Evolutionary conservation across 2,888 invertebrate species (phyloP), one percentile per base, ranked within the genome.

Genomic region (Venusia cambrica): DNA sequence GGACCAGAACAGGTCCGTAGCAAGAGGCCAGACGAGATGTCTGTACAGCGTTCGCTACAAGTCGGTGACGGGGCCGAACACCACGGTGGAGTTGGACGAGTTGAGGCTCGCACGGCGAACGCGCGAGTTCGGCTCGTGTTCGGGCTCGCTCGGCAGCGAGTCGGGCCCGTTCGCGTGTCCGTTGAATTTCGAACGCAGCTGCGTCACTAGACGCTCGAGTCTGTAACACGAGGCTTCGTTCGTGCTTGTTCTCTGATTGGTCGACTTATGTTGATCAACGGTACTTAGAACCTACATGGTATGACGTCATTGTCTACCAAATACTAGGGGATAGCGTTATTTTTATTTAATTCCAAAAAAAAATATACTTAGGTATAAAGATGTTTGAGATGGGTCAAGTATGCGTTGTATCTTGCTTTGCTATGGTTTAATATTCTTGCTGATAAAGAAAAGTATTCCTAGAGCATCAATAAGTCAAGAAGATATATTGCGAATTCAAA

Each of bases 61-160:
- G 63, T 90, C 90, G 1, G 90, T 91, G 7, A 91, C 90, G 6
- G 90, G 90, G 7, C 91, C 91, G 47, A 90, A 89, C 25, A 90
- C 80, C 14, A 89, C 88, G 15, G 80, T 77, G 6, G 81, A 69
- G 34, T 73, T 75, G 30, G 75, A 66, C 7, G 78, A 75, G 57
- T 79, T 77, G 54, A 65, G 54, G 62, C 80, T 77, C 20, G 78
- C 67, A 8, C 76, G 64, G 7, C 75, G 72, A 28, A 69, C 57
- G 41, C 81, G 74, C 27, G 46, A 45, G 54, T 40, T 67, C 53
- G 63, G 25, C 12, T 84, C 85, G 62, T 73, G 76, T 48, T 85
- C 85, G 67, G 73, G 54, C 41, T 84, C 84, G 67, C 79, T 80
- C 62, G 75, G 73, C 59, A 83, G 54, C 38, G 81, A 83, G 7